phyloP scores from a whole-genome alignment of 1,140 invertebrate species.

The Gryllus bimaculatus region DNA sequence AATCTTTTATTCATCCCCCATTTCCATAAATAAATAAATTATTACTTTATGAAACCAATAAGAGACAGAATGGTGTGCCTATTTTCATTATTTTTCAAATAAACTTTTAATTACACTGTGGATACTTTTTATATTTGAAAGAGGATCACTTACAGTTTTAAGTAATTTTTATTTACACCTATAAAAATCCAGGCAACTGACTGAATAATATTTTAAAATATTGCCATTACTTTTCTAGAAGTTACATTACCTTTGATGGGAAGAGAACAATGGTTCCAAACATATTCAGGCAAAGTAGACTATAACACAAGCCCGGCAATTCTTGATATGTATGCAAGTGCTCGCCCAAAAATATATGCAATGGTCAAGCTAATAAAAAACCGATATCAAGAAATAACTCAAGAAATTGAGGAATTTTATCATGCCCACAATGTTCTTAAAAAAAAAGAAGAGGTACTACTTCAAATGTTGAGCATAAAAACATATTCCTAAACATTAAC shows the following conservation, averaged over 20 bases:
- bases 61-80: no score
- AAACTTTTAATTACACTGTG: no score
- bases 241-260: neutral
- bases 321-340: neutral
- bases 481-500: no score
- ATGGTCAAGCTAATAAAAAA: neutral
- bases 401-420: neutral
- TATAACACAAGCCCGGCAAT: neutral
- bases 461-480: neutral
- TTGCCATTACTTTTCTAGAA: neutral
- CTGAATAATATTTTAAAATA: no score
- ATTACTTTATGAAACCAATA: no score
- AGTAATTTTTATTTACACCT: no score
- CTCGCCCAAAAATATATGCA: neutral
- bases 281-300: neutral
- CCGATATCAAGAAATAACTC: neutral
- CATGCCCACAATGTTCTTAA: neutral
- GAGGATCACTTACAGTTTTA: no score
- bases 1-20: no score
- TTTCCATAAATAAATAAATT: no score
- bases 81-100: no score
- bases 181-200: no score
- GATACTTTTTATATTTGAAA: no score
- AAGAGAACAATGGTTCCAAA: neutral
- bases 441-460: neutral